Evolutionary conservation across 2,888 invertebrate species (phyloP).

Genomic region (Baccha elongata): DNA sequence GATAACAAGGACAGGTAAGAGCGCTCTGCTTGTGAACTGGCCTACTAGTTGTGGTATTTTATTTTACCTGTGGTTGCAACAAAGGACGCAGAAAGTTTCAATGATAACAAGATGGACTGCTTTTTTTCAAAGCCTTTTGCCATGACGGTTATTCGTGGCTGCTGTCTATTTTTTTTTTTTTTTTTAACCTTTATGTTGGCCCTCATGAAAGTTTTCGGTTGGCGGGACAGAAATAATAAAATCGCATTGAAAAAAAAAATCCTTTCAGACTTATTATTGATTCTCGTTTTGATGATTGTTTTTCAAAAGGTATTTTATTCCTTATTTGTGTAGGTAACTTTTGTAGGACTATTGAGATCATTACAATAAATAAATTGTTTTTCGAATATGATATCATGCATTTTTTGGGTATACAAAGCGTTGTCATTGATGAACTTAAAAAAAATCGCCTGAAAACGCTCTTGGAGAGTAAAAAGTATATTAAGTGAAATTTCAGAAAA

Average conservation of each 20-base stretch:
- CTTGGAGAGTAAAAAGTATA: too few relatives aligned
- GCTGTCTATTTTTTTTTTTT: neutral
- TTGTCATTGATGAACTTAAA: too few relatives aligned
- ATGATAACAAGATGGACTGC: constrained; percentile 45
- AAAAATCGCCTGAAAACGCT: too few relatives aligned
- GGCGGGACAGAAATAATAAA: constrained; percentile 10
- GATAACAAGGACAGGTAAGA: constrained; percentile 43
- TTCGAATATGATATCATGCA: too few relatives aligned
- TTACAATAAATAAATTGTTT: too few relatives aligned
- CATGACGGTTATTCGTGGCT: neutral
- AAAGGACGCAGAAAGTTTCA: constrained; percentile 52
- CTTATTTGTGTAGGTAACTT: constrained; percentile 10
- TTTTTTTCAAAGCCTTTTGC: constrained; percentile 14
- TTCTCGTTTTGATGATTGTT: constrained; percentile 1
- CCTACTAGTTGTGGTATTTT: too few relatives aligned
- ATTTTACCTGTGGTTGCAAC: constrained; percentile 44
- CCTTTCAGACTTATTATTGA: constrained; percentile 19
- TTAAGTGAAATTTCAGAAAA: too few relatives aligned
- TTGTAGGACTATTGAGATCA: constrained; percentile 1
- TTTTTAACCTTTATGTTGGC: neutral
- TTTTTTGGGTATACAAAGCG: too few relatives aligned
- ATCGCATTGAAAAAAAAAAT: neutral
- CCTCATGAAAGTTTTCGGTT: neutral
- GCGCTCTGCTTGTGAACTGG: constrained; percentile 52
- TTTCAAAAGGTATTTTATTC: constrained; percentile 10